Conservation (phyloP, 2,113 vertebrate genomes). For the Cyphomyrus plagiostoma region DNA sequence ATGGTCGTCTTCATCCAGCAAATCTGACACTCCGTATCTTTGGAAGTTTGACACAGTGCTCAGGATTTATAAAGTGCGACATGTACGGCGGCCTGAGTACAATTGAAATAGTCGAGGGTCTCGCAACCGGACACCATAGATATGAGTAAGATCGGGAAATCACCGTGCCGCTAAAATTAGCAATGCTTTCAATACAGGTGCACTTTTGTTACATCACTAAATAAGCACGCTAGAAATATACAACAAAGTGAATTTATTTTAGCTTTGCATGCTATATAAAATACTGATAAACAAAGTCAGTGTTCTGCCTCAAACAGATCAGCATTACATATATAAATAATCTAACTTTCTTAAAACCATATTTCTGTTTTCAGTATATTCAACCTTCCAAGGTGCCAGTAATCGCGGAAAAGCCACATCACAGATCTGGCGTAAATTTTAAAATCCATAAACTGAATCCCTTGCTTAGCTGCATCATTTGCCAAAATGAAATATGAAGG, state of each 20-base stretch:
- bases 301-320: conserved; percentile 40
- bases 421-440: neutral
- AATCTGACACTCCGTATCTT: neutral
- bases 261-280: conserved; percentile 63
- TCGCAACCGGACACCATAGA: neutral
- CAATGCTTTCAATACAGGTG: neutral
- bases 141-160: neutral
- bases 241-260: conserved; percentile 52
- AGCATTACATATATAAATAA: conserved; percentile 43
- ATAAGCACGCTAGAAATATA: conserved; percentile 23
- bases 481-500: neutral
- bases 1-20: neutral
- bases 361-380: conserved; percentile 16
- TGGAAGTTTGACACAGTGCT: neutral
- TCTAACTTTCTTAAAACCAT: conserved; percentile 33
- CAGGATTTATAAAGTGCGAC: neutral
- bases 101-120: neutral
- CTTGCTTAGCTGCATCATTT: neutral
- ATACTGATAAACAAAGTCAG: conserved; percentile 52
- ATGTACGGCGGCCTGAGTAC: neutral
- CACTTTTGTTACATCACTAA: neutral
- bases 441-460: neutral
- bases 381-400: conserved; percentile 20
- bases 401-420: conserved; percentile 12
- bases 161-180: neutral